A percentile compares a stretch with the other conserved stretches of the same genome.
Evolutionary conservation across 2,888 invertebrate genomes (phyloP).

Genomic region (Harpalus rubripes): DNA sequence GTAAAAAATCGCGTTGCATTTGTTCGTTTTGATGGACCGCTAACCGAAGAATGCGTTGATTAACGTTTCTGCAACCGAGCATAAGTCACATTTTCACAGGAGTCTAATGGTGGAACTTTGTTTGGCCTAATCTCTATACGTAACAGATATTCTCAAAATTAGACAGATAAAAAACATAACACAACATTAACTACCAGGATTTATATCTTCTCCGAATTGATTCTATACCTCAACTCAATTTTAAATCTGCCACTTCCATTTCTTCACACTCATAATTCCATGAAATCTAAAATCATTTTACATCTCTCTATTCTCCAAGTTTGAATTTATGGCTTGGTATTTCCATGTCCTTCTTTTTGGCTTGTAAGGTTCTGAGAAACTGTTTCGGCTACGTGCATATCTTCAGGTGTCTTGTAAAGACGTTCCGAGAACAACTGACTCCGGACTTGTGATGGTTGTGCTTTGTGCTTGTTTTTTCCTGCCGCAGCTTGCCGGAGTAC

Average conservation of each 20-base stretch:
- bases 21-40: too few relatives aligned
- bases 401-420: not conserved
- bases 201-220: too few relatives aligned
- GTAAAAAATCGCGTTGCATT: too few relatives aligned
- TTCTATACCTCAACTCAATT: not conserved
- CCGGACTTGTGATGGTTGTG: not conserved
- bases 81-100: too few relatives aligned
- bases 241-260: not conserved
- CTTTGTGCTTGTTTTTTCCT: not conserved
- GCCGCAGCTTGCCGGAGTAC: not conserved
- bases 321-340: not conserved
- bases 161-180: too few relatives aligned
- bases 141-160: too few relatives aligned
- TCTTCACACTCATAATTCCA: not conserved
- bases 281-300: not conserved
- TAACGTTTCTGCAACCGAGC: too few relatives aligned
- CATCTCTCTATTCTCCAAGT: not conserved
- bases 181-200: too few relatives aligned
- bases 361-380: not conserved
- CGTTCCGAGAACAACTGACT: not conserved
- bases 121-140: too few relatives aligned
- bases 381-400: not conserved
- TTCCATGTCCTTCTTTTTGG: not conserved
- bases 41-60: too few relatives aligned
- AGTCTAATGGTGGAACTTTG: too few relatives aligned